phyloP scores from a whole-genome alignment of 2,113 vertebrate genomes.

The Cyanocitta stelleri region DNA sequence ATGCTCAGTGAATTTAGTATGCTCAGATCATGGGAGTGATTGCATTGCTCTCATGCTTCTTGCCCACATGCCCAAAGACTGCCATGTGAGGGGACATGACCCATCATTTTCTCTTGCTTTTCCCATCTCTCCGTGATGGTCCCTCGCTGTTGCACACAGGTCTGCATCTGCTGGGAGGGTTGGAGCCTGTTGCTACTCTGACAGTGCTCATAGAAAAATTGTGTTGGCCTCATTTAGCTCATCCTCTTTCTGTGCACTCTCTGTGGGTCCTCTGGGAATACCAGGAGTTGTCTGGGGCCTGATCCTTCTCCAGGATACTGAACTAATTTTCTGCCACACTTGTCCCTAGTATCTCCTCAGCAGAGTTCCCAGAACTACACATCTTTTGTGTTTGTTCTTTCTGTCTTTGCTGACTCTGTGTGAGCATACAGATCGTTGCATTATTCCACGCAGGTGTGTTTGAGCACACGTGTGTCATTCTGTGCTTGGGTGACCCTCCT shows the following conservation, averaged over 20 bases:
- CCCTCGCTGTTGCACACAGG: not conserved
- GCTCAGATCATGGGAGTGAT: not conserved
- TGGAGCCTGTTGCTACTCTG: not conserved
- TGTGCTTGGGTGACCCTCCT: not conserved
- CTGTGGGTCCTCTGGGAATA: not conserved
- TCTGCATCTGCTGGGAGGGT: not conserved
- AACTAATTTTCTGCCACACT: not conserved
- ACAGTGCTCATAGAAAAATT: too few species aligned
- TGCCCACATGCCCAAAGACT: not conserved
- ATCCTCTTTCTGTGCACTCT: not conserved
- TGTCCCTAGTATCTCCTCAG: not conserved
- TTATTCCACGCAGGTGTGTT: not conserved
- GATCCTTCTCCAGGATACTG: not conserved
- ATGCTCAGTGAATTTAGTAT: not conserved
- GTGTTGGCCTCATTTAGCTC: not conserved
- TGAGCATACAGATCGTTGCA: not conserved
- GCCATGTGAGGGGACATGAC: not conserved
- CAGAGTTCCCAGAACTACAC: not conserved
- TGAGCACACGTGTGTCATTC: not conserved
- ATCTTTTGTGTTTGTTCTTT: not conserved
- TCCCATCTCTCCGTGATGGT: not conserved
- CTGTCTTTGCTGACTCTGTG: not conserved
- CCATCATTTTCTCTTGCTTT: not conserved
- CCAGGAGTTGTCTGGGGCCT: too few species aligned
- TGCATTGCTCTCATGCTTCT: accelerated